Base-by-base conservation (phyloP, 2,113 vertebrate species). In the Ciconia maguari region DNA sequence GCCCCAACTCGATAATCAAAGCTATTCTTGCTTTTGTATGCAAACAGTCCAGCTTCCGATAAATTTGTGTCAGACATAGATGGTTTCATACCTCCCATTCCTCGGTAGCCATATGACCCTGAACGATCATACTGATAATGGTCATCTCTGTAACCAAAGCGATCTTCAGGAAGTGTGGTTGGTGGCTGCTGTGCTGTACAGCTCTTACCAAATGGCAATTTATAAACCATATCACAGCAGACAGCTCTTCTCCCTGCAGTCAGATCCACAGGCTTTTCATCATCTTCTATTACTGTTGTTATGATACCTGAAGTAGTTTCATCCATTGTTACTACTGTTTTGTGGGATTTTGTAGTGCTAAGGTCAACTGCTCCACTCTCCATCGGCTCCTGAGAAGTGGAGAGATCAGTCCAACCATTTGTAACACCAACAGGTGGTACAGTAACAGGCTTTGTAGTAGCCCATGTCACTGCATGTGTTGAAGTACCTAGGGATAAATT, bases 181-280 rank as follows among this genome's bases (percentile, higher is more conserved):
- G 99, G 97, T 9, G 99, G 98, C 48, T 99, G 98, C 82, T 98
- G 98, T 94, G 98, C 98, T 85, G 98, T 99, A 90, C 99, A 99
- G 94, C 98, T 99, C 94, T 99, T 98, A 79, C 99, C 99, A 97
- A 99, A 99, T 46, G 99, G 99, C 64, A 99, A 97, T 93, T 98
- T 99, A 96, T 99, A 99, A 94, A 99, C 99, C 82, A 99, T 97
- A 97, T 99, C 99, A 97, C 99, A 99, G 96, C 99, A 99, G 80
- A 99, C 99, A 82, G 98, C 98, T 97, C 98, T 99, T 88, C 99
- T 98, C 49, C 99, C 99, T 89, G 99, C 99, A 83, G 99, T 99
- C 74, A 99, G 97, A 96, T 99, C 99, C 42, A 99, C 98, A 91
- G 99, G 99, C 61, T 98, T 99, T 86, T 99, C 99, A 94, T 99